phyloP scores from a whole-genome alignment of 2,797 vertebrate genomes.

The Ctenosaura bakeri region DNA sequence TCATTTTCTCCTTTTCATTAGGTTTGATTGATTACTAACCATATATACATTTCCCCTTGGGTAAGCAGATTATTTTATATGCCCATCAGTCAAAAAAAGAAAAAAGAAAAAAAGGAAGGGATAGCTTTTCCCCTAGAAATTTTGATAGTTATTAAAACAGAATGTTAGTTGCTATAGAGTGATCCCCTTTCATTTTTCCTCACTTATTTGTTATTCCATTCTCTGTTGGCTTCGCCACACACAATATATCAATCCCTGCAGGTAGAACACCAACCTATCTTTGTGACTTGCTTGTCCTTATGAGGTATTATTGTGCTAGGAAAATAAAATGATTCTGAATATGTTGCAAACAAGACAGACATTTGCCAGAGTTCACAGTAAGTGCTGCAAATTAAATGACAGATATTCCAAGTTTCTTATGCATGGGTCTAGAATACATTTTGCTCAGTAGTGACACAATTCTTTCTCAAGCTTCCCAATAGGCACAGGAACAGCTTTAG shows the following conservation, averaged over 20 bases:
- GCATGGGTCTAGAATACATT: neutral
- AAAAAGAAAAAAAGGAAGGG: neutral
- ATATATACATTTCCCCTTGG: conserved; percentile 34
- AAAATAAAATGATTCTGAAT: conserved; percentile 9
- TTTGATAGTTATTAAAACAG: conserved; percentile 33
- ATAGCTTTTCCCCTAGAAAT: neutral
- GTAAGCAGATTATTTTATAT: conserved; percentile 23
- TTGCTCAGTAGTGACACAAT: neutral
- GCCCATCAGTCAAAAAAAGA: conserved; percentile 35
- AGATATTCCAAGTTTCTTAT: neutral
- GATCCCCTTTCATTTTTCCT: conserved; percentile 3
- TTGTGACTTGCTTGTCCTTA: conserved; percentile 6
- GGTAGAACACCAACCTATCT: neutral
- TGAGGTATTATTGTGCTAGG: conserved; percentile 7
- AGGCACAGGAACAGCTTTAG: neutral
- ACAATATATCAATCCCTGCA: conserved; percentile 22
- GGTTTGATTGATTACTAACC: conserved; percentile 41
- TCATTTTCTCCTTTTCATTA: conserved; percentile 37
- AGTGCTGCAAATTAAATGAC: conserved; percentile 11
- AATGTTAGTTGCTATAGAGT: conserved; percentile 7
- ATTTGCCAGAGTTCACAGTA: neutral
- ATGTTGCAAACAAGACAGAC: neutral
- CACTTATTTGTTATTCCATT: neutral
- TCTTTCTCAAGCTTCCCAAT: neutral
- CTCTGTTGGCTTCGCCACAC: neutral